Conservation (phyloP, 2,888 invertebrate genomes). For the Orchesellides sinensis region DNA sequence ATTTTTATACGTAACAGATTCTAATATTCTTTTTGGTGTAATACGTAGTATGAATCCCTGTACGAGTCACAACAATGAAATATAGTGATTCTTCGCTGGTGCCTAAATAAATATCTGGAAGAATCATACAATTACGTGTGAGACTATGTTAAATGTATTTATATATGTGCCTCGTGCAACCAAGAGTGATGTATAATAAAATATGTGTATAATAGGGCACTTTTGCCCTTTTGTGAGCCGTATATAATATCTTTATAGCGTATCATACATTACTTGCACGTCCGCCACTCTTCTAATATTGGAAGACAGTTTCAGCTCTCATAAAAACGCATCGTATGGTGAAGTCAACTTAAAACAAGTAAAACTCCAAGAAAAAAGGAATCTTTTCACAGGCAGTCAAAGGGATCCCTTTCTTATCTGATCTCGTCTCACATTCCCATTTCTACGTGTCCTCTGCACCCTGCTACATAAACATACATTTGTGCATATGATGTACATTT, state of each 20-base stretch:
- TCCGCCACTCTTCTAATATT: neutral
- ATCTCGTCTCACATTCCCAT: conserved; percentile 21
- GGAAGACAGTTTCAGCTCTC: conserved; percentile 33
- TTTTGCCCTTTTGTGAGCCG: neutral
- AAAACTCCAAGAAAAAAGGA: neutral
- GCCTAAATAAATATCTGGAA: too few relatives aligned
- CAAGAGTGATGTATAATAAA: too few relatives aligned
- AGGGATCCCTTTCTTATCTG: conserved; percentile 40
- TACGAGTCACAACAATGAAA: too few relatives aligned
- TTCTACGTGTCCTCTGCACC: neutral
- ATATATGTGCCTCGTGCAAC: too few relatives aligned
- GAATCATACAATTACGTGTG: too few relatives aligned
- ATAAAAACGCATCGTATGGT: conserved; percentile 34
- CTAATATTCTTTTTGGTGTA: too few relatives aligned
- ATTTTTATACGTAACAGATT: neutral
- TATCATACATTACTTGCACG: neutral
- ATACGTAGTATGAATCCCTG: too few relatives aligned
- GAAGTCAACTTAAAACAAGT: conserved; percentile 18
- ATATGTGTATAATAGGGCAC: neutral
- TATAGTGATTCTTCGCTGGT: too few relatives aligned
- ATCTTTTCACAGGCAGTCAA: conserved; percentile 26
- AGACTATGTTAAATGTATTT: too few relatives aligned
- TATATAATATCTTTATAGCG: too few relatives aligned
- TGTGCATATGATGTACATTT: neutral
- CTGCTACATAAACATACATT: neutral